Percentiles rank a stretch among this genome's conserved stretches.
Conservation (phyloP, 2,113 vertebrate genomes). For the Gasterosteus aculeatus region DNA sequence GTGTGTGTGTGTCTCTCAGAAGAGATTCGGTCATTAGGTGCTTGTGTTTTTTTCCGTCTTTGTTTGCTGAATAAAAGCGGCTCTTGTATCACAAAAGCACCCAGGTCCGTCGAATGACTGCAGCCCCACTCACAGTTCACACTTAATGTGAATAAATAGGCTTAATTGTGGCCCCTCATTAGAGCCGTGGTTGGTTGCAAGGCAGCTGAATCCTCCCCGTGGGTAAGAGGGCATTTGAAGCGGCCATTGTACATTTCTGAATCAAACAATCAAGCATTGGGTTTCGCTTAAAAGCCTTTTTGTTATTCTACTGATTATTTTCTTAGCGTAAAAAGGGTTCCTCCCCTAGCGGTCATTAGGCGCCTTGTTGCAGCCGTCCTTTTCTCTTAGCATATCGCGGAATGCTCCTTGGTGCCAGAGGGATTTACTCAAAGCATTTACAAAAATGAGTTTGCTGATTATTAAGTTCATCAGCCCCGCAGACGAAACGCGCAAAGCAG, state of each 20-base stretch:
- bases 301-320: conserved; percentile 79
- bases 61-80: conserved; percentile 77
- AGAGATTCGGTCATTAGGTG: conserved; percentile 79
- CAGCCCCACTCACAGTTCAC: conserved; percentile 79
- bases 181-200: conserved; percentile 68
- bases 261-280: conserved; percentile 78
- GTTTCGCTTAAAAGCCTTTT: conserved; percentile 73
- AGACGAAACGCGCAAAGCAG: not conserved
- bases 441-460: conserved; percentile 28
- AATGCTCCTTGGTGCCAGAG: conserved; percentile 57
- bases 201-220: conserved; percentile 79
- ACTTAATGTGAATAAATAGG: conserved; percentile 83
- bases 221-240: conserved; percentile 81
- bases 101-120: conserved; percentile 76
- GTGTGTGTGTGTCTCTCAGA: conserved; percentile 54
- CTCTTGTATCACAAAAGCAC: conserved; percentile 79
- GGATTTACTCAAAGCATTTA: conserved; percentile 34
- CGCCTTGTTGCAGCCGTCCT: conserved; percentile 55
- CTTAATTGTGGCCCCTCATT: conserved; percentile 84
- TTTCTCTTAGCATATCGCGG: conserved; percentile 54
- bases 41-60: conserved; percentile 76
- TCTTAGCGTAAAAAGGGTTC: conserved; percentile 67
- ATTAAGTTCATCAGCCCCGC: conserved; percentile 28
- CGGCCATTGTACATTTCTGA: conserved; percentile 72
- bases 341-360: conserved; percentile 71